phyloP scores from a whole-genome alignment of 2,113 vertebrate genomes.

The Clupea harengus region DNA sequence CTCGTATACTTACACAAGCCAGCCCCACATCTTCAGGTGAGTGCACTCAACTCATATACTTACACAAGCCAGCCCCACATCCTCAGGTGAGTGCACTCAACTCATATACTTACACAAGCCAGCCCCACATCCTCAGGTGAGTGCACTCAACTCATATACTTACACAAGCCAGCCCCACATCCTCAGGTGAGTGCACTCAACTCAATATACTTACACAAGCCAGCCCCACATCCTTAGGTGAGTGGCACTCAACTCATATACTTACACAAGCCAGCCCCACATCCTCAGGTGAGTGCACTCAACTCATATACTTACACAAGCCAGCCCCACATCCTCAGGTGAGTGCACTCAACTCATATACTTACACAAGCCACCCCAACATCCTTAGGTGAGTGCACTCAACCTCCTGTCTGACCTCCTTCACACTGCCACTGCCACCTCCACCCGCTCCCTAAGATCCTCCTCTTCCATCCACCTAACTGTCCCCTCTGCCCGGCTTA shows the following conservation, averaged over 20 bases:
- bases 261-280: neutral
- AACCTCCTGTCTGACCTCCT: too few species aligned
- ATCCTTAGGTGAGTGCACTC: neutral
- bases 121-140: neutral
- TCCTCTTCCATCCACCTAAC: too few species aligned
- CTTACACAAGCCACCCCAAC: neutral
- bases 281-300: neutral
- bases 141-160: neutral
- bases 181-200: neutral
- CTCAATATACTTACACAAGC: neutral
- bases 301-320: neutral
- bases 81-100: neutral
- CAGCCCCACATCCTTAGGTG: neutral
- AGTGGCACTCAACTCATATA: neutral
- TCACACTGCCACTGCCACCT: too few species aligned
- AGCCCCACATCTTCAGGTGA: neutral
- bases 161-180: too few species aligned
- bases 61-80: neutral
- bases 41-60: neutral
- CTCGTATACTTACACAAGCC: neutral
- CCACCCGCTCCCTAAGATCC: too few species aligned
- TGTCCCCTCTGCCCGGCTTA: too few species aligned
- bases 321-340: too few species aligned
- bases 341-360: neutral
- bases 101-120: neutral